Conservation (phyloP, 1,140 invertebrate genomes). For the Saccostrea echinata region DNA sequence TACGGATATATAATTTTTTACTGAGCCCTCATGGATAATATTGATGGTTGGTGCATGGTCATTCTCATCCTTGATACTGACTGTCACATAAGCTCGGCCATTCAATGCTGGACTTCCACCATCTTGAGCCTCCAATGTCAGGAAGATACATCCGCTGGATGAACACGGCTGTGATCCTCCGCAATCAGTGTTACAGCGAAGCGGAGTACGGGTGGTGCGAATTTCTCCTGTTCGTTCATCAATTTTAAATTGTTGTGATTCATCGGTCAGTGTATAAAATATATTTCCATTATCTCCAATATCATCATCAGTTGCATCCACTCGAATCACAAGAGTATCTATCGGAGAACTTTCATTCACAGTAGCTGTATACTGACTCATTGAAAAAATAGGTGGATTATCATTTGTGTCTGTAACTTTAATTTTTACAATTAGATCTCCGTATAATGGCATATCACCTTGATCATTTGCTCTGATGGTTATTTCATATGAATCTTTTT, state of each 20-base stretch:
- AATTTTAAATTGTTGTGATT: constrained; percentile 71
- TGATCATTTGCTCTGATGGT: constrained; percentile 90
- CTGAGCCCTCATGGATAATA: constrained; percentile 89
- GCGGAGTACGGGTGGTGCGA: constrained; percentile 64
- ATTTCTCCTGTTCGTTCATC: constrained; percentile 73
- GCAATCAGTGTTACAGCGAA: constrained; percentile 63
- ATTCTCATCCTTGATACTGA: constrained; percentile 93
- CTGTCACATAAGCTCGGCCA: constrained; percentile 95
- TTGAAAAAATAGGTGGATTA: constrained; percentile 95
- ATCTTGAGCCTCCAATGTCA: constrained; percentile 95
- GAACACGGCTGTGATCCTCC: constrained; percentile 58
- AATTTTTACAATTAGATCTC: constrained; percentile 87
- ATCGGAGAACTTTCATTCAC: constrained; percentile 69
- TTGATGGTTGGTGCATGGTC: constrained; percentile 96
- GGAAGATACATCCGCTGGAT: constrained; percentile 62
- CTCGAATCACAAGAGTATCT: constrained; percentile 68
- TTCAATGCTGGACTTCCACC: constrained; percentile 93
- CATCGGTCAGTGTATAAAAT: constrained; percentile 87
- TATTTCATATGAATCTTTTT: constrained; percentile 87
- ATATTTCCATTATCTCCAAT: constrained; percentile 74
- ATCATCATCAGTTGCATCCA: constrained; percentile 73
- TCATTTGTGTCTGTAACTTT: constrained; percentile 95
- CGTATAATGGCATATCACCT: constrained; percentile 87
- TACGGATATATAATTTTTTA: constrained; percentile 91
- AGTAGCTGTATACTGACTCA: constrained; percentile 80